These are phyloP conservation scores for Spea hammondii DNA, from an alignment of 2,797 vertebrate genomes.

Conservation along the genomic window DNA sequence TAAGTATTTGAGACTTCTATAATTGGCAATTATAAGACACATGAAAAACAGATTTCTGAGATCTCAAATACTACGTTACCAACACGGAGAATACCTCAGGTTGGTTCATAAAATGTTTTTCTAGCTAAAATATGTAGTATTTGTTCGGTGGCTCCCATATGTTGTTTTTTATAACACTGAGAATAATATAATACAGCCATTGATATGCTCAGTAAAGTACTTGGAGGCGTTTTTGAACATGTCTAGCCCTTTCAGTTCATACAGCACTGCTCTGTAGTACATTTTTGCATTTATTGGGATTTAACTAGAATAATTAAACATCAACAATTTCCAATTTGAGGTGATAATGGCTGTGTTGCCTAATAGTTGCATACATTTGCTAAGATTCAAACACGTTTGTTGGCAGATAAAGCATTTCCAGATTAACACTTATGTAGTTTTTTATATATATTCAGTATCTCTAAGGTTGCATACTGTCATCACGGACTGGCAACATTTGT, in stretches of 20 bases:
- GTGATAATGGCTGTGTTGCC: slow-evolving; percentile 37
- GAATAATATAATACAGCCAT: too few relatives aligned
- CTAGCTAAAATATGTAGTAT: slow-evolving; percentile 6
- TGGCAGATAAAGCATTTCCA: slow-evolving; percentile 15
- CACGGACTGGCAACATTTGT: too few relatives aligned
- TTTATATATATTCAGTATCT: too few relatives aligned
- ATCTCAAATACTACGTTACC: slow-evolving; percentile 36
- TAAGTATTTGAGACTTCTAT: slow-evolving; percentile 39
- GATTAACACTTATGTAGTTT: too few relatives aligned
- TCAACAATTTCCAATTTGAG: slow-evolving; percentile 44
- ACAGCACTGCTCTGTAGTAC: slow-evolving; percentile 11
- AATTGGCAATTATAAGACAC: slow-evolving; percentile 51
- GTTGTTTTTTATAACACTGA: too few relatives aligned
- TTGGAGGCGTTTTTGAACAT: too few relatives aligned
- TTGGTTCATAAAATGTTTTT: slow-evolving; percentile 16
- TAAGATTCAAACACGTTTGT: slow-evolving; percentile 28
- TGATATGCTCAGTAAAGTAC: too few relatives aligned
- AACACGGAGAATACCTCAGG: slow-evolving; percentile 42
- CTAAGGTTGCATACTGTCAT: too few relatives aligned
- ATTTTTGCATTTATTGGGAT: slow-evolving; percentile 34
- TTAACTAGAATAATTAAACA: slow-evolving; percentile 42
- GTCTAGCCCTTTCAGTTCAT: too few relatives aligned
- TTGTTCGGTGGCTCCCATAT: neutral
- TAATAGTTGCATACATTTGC: slow-evolving; percentile 30
- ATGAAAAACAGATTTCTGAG: slow-evolving; percentile 50